phyloP scores from a whole-genome alignment of 2,888 invertebrate genomes.

The Serripes groenlandicus region DNA sequence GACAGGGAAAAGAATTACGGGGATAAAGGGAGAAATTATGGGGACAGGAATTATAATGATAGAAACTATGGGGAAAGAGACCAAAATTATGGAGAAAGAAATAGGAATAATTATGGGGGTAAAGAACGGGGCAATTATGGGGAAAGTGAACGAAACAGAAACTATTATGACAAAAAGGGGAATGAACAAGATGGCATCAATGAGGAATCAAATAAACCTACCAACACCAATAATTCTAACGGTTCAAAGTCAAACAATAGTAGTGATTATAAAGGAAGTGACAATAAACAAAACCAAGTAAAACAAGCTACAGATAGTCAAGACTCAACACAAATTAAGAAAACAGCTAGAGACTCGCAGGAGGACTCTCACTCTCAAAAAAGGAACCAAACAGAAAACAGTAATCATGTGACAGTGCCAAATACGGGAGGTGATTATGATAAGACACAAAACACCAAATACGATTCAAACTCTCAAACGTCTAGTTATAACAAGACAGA shows the following conservation, averaged over 20 bases:
- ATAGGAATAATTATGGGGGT: conserved; percentile 18
- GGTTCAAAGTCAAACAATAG: conserved; percentile 32
- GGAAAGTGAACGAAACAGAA: conserved; percentile 22
- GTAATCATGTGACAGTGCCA: conserved; percentile 23
- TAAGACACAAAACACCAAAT: conserved; percentile 8
- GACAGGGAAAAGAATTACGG: conserved; percentile 18
- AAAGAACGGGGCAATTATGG: conserved; percentile 25
- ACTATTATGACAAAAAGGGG: conserved; percentile 8
- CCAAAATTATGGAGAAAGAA: conserved; percentile 31
- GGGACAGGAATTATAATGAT: conserved; percentile 1
- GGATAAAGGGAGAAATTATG: not conserved
- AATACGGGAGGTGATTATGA: conserved; percentile 25
- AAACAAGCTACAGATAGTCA: conserved; percentile 9
- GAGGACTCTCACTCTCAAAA: conserved; percentile 7
- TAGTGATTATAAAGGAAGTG: conserved; percentile 19
- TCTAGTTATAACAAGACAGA: conserved; percentile 21
- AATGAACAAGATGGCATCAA: conserved; percentile 22
- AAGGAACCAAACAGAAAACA: conserved; percentile 21
- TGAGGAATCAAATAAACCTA: conserved; percentile 7
- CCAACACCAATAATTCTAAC: conserved; percentile 13
- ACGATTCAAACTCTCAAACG: not conserved
- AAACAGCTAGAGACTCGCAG: conserved; percentile 24
- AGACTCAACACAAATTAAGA: conserved; percentile 4
- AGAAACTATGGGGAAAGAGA: conserved; percentile 28
- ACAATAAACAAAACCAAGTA: conserved; percentile 19